Evolutionary conservation across 2,113 vertebrate genomes (phyloP).

Genomic region (Phaethon lepturus): DNA sequence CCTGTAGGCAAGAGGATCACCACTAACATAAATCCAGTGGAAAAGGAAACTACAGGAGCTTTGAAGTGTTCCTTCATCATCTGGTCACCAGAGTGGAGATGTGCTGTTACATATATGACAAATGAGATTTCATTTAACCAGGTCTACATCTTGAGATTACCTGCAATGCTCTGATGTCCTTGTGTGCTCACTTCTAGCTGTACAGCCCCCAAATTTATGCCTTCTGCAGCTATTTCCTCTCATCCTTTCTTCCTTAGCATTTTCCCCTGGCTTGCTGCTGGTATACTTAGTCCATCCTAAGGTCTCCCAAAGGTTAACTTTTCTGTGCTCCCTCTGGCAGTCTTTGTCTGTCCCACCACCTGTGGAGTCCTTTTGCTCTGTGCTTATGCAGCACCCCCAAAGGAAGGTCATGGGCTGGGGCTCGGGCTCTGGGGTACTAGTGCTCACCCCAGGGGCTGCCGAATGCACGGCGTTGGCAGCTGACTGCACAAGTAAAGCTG

Average conservation of each 20-base stretch:
- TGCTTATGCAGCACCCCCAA: not conserved
- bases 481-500: not conserved
- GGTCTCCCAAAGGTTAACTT: not conserved
- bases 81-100: not conserved
- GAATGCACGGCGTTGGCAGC: not conserved
- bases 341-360: not conserved
- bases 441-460: not conserved
- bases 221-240: not conserved
- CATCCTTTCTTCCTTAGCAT: fast-evolving
- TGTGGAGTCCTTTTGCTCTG: not conserved
- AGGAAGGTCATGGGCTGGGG: not conserved
- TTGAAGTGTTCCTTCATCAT: not conserved
- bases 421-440: not conserved
- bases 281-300: not conserved
- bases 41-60: not conserved
- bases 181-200: not conserved
- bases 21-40: not conserved
- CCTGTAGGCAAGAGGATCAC: not conserved
- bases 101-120: not conserved
- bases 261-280: not conserved
- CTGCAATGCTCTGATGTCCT: not conserved
- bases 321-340: fast-evolving
- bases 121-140: not conserved
- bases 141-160: not conserved
- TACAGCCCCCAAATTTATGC: not conserved